Evolutionary conservation across 2,113 vertebrate species (phyloP).

Genomic region (Meleagris gallopavo): DNA sequence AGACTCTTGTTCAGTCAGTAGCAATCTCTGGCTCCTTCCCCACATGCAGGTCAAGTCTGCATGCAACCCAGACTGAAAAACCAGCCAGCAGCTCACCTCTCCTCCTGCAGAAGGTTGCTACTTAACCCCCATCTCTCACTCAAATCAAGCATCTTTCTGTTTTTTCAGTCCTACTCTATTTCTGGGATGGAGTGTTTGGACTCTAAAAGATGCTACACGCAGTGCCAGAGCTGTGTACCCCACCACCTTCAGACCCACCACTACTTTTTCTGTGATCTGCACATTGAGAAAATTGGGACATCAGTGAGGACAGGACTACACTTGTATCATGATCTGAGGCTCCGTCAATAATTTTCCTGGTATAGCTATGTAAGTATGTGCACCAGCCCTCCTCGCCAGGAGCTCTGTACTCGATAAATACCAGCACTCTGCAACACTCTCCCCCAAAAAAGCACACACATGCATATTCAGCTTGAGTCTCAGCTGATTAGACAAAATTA

Average conservation of each 20-base stretch:
- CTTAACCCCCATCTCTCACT: background rate
- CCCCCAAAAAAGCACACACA: background rate
- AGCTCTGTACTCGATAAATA: background rate
- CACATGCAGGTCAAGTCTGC: background rate
- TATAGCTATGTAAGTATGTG: background rate
- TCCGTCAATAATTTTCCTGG: background rate
- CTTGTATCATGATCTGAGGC: background rate
- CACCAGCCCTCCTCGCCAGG: background rate
- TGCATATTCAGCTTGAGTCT: background rate
- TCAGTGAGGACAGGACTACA: background rate
- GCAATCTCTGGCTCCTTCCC: background rate
- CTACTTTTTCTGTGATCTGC: background rate
- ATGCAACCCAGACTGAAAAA: background rate
- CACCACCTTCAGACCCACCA: background rate
- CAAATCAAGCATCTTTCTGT: background rate
- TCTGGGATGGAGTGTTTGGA: background rate
- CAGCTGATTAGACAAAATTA: constrained; percentile 41
- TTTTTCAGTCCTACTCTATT: background rate
- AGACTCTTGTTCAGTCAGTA: background rate
- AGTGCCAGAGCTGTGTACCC: background rate
- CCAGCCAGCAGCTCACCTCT: background rate
- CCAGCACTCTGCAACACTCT: background rate
- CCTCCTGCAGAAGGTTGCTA: background rate
- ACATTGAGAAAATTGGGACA: background rate
- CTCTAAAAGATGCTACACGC: background rate